phyloP scores from a whole-genome alignment of 2,888 invertebrate genomes.

The Eupeodes luniger region DNA sequence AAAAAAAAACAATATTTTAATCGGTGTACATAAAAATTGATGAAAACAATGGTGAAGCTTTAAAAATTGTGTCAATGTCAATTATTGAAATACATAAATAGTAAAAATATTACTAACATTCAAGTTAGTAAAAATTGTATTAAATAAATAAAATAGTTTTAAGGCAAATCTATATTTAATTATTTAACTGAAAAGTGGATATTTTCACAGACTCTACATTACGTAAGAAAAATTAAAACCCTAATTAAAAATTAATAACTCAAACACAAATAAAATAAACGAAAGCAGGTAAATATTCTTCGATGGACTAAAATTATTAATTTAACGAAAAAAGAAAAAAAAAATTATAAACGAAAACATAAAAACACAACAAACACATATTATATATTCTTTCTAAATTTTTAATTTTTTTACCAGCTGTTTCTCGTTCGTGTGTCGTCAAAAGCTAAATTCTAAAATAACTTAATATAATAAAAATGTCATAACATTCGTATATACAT shows the following conservation, averaged over 20 bases:
- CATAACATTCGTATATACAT: neutral
- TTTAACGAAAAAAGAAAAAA: neutral
- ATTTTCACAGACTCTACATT: neutral
- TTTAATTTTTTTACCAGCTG: slow-evolving; percentile 12
- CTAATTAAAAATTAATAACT: neutral
- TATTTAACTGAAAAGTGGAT: neutral
- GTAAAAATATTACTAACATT: neutral
- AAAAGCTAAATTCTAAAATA: neutral
- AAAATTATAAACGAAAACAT: slow-evolving; percentile 3
- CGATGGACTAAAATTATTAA: neutral
- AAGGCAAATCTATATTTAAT: neutral
- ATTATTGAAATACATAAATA: slow-evolving; percentile 10
- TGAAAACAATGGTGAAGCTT: slow-evolving; percentile 69
- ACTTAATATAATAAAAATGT: neutral
- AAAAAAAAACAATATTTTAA: neutral
- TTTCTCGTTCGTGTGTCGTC: slow-evolving; percentile 9
- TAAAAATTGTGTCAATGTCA: slow-evolving; percentile 68
- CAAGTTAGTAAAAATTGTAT: neutral
- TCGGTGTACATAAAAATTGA: slow-evolving; percentile 56
- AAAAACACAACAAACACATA: slow-evolving; percentile 37
- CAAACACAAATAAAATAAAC: slow-evolving; percentile 4
- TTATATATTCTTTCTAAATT: slow-evolving; percentile 15
- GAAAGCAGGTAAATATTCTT: slow-evolving; percentile 63
- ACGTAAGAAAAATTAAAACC: neutral
- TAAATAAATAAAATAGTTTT: neutral